Evolutionary conservation across 2,888 invertebrate genomes (phyloP).

Genomic region (Rhagophthalmus giganteus): DNA sequence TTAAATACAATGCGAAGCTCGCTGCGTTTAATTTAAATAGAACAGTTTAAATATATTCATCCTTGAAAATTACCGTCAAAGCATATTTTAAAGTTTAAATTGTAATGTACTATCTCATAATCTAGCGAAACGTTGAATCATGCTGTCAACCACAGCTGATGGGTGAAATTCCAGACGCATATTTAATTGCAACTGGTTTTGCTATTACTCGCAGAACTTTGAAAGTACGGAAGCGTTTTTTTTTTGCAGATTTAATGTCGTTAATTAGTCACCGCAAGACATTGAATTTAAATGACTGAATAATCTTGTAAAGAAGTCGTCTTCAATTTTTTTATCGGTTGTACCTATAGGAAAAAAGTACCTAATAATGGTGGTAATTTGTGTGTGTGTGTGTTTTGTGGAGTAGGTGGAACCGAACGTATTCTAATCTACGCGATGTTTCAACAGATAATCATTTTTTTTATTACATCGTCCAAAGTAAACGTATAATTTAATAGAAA

Average conservation of each 20-base stretch:
- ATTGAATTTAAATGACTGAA: too few relatives aligned
- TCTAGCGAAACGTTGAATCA: not conserved
- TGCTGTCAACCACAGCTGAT: not conserved
- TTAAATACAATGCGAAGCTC: too few relatives aligned
- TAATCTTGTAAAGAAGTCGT: too few relatives aligned
- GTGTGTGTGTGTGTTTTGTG: not conserved
- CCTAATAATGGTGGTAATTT: not conserved
- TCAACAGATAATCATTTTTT: not conserved
- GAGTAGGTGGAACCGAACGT: not conserved
- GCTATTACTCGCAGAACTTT: not conserved
- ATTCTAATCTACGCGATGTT: not conserved
- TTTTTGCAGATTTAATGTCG: not conserved
- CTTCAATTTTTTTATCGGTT: too few relatives aligned
- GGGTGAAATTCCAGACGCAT: constrained; percentile 1
- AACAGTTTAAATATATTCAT: not conserved
- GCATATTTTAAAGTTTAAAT: not conserved
- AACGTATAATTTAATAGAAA: constrained; percentile 10
- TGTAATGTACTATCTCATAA: not conserved
- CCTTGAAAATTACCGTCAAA: not conserved
- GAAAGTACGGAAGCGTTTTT: not conserved
- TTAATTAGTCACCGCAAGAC: too few relatives aligned
- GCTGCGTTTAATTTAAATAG: too few relatives aligned
- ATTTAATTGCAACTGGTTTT: constrained; percentile 1
- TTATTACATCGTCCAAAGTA: constrained; percentile 11
- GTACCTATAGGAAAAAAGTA: too few relatives aligned